These are phyloP conservation scores for Bombus sibiricus DNA, from an alignment of 1,140 invertebrate species.

Conservation along the genomic window DNA sequence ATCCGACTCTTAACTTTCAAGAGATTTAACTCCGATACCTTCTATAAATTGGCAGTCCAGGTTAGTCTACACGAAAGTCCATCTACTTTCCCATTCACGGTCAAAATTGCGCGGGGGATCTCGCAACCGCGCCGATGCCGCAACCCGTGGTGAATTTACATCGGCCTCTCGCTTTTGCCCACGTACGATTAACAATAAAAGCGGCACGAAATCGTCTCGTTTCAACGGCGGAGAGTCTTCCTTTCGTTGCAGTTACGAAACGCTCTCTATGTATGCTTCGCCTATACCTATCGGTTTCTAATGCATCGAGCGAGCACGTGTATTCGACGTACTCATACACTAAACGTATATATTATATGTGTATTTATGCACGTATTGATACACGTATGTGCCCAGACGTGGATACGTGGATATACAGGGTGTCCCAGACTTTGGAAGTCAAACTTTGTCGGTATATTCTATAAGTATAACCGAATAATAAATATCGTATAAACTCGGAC, in stretches of 20 bases:
- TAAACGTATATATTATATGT: neutral
- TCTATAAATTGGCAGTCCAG: neutral
- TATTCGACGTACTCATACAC: neutral
- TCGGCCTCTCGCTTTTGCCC: slow-evolving; percentile 20
- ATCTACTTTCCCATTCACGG: slow-evolving; percentile 15
- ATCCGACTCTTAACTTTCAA: neutral
- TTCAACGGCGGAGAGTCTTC: slow-evolving; percentile 30
- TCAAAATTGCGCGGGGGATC: slow-evolving; percentile 4
- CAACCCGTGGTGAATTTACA: neutral
- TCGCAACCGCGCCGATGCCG: slow-evolving; percentile 7
- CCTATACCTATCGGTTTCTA: slow-evolving; percentile 31
- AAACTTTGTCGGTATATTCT: neutral
- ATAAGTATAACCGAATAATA: no score
- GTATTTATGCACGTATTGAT: neutral
- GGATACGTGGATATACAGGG: neutral
- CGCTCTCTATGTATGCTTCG: slow-evolving; percentile 13
- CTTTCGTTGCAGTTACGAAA: slow-evolving; percentile 46
- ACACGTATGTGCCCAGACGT: no score
- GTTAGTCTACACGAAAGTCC: neutral
- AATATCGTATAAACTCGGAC: no score
- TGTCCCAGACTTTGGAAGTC: neutral
- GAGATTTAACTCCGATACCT: neutral
- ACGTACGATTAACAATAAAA: slow-evolving; percentile 24
- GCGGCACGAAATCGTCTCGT: slow-evolving; percentile 31
- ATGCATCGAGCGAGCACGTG: slow-evolving; percentile 8